Percentiles rank a stretch among this genome's conserved stretches.
Evolutionary conservation across 2,113 vertebrate genomes (phyloP).

Genomic region (Thymallus thymallus): DNA sequence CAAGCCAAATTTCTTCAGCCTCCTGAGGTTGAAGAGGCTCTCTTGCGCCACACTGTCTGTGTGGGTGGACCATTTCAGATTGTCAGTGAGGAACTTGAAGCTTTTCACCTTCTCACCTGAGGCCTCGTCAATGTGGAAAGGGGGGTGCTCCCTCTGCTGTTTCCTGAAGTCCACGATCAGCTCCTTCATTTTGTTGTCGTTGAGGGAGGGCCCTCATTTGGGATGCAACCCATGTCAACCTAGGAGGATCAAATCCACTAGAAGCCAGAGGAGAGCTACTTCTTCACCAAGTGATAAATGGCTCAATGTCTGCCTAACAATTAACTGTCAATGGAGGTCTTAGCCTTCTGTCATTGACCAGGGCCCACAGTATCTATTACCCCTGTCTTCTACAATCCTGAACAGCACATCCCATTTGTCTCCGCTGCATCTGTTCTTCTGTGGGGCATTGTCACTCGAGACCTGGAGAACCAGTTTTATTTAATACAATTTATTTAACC

Average conservation of each 20-base stretch:
- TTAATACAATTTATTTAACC: no score
- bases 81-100: no score
- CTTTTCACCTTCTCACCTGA: no score
- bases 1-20: no score
- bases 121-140: no score
- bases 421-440: constrained; percentile 55
- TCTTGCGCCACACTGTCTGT: no score
- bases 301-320: constrained; percentile 27
- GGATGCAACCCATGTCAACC: background rate
- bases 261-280: constrained; percentile 13
- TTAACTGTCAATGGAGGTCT: constrained; percentile 37
- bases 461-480: constrained; percentile 45
- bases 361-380: constrained; percentile 57
- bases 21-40: no score
- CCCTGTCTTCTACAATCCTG: constrained; percentile 67
- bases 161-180: no score
- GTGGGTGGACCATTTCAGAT: no score
- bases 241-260: background rate
- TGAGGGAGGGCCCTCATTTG: no score
- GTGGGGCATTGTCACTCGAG: constrained; percentile 64
- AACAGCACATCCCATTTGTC: constrained; percentile 56
- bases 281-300: constrained; percentile 29
- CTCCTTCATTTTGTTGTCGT: no score
- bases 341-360: constrained; percentile 49
- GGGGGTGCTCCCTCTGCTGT: no score